Conservation (phyloP, 2,113 vertebrate species). For the Aphelocoma coerulescens region DNA sequence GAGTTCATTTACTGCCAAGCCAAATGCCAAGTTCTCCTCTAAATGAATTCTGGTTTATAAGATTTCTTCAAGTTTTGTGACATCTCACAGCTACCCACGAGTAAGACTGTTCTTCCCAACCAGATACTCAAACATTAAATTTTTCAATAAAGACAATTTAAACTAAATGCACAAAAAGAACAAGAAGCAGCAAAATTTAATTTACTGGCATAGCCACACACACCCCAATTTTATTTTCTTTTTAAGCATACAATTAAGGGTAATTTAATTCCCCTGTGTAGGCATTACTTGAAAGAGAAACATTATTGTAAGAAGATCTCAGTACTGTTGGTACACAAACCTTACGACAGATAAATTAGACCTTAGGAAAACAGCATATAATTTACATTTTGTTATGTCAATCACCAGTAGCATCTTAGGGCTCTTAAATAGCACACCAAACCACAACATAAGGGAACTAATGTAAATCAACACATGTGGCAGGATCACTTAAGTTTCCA, state of each 20-base stretch:
- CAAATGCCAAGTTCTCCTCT: neutral
- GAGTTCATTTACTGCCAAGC: neutral
- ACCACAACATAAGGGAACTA: conserved; percentile 6
- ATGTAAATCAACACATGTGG: conserved; percentile 22
- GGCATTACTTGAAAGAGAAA: neutral
- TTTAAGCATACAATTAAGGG: conserved; percentile 28
- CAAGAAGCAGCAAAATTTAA: conserved; percentile 1
- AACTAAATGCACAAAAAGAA: conserved; percentile 53
- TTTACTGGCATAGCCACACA: conserved; percentile 14
- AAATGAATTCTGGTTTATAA: conserved; percentile 14
- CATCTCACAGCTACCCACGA: conserved; percentile 12
- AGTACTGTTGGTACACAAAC: conserved; percentile 45
- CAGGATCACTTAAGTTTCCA: neutral
- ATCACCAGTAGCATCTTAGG: conserved; percentile 47
- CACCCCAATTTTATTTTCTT: conserved; percentile 26
- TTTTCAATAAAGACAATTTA: conserved; percentile 40
- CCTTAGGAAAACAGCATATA: conserved; percentile 56
- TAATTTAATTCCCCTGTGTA: conserved; percentile 17
- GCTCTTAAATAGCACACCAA: conserved; percentile 30
- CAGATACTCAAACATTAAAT: conserved; percentile 12
- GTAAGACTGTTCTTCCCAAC: conserved; percentile 8
- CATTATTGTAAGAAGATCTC: conserved; percentile 6
- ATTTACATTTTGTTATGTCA: conserved; percentile 64
- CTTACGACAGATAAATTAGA: conserved; percentile 61
- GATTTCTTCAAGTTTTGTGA: conserved; percentile 32